These are phyloP conservation scores for Eutrigla gurnardus DNA, from an alignment of 2,797 vertebrate species.

Conservation along the genomic window DNA sequence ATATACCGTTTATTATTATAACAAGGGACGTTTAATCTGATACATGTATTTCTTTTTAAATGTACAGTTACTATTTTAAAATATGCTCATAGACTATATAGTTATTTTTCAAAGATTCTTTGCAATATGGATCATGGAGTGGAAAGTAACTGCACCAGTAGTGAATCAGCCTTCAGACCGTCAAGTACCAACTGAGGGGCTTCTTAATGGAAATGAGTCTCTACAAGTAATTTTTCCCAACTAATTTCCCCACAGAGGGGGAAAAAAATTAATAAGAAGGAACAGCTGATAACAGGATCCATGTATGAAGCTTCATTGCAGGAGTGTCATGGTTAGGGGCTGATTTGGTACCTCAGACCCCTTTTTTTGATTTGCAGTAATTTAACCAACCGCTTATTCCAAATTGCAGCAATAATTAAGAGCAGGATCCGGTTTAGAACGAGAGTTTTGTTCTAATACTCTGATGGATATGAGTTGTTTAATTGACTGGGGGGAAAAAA, in stretches of 20 bases:
- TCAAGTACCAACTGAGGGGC: slow-evolving; percentile 56
- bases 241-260: slow-evolving; percentile 76
- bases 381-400: slow-evolving; percentile 66
- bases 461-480: slow-evolving; percentile 44
- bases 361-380: slow-evolving; percentile 65
- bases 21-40: not conserved
- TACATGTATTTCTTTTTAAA: not conserved
- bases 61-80: slow-evolving; percentile 14
- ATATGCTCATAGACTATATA: slow-evolving; percentile 1
- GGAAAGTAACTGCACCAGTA: slow-evolving; percentile 38
- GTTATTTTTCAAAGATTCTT: slow-evolving; percentile 30
- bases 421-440: slow-evolving; percentile 43
- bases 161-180: slow-evolving; percentile 65
- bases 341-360: slow-evolving; percentile 58
- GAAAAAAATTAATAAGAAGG: slow-evolving; percentile 74
- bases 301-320: slow-evolving; percentile 65
- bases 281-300: slow-evolving; percentile 77
- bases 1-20: not conserved
- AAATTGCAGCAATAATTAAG: slow-evolving; percentile 69
- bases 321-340: slow-evolving; percentile 61
- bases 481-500: slow-evolving; percentile 46
- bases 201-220: slow-evolving; percentile 66
- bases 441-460: slow-evolving; percentile 40
- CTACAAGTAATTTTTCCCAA: slow-evolving; percentile 74
- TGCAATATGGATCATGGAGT: slow-evolving; percentile 25